Conservation (phyloP, 2,797 vertebrate genomes). For the Sebastes vulpes region DNA sequence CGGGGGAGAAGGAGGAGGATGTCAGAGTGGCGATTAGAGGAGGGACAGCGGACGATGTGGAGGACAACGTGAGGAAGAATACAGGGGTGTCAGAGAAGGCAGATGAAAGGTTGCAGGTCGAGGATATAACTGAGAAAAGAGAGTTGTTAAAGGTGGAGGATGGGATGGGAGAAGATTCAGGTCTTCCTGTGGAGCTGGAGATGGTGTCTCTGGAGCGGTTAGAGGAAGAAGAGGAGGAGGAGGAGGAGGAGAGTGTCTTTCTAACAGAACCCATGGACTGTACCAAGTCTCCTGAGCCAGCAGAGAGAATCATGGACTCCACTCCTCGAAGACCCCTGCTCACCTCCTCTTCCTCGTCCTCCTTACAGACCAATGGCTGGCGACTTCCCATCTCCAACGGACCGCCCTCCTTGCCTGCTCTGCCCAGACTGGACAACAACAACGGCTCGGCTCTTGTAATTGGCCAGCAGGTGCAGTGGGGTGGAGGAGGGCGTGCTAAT, state of each 20-base stretch:
- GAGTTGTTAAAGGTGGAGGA: conserved; percentile 20
- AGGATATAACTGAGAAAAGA: conserved; percentile 21
- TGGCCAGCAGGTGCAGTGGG: conserved; percentile 79
- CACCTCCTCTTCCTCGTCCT: conserved; percentile 65
- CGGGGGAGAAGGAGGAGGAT: not conserved
- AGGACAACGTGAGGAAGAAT: not conserved
- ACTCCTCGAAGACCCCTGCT: conserved; percentile 36
- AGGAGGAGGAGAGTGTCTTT: conserved; percentile 50
- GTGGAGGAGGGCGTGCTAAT: conserved; percentile 73
- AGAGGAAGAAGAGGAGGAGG: conserved; percentile 68
- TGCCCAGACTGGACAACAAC: conserved; percentile 85
- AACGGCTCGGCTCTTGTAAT: conserved; percentile 82
- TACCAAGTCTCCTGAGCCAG: conserved; percentile 81
- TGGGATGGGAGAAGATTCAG: conserved; percentile 40
- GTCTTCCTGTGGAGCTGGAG: conserved; percentile 74
- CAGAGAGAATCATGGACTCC: conserved; percentile 48
- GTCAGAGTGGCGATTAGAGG: not conserved
- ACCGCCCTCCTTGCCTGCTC: conserved; percentile 76
- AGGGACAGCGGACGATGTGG: not conserved
- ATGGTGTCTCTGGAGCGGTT: conserved; percentile 79
- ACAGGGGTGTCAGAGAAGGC: not conserved
- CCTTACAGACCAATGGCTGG: conserved; percentile 81
- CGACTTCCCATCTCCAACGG: conserved; percentile 68
- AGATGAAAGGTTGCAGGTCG: conserved; percentile 1
- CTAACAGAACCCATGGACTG: conserved; percentile 87